Evolutionary conservation across 2,888 invertebrate genomes (phyloP), one percentile per base, ranked within the genome.

Genomic region (Phyto melanocephala): DNA sequence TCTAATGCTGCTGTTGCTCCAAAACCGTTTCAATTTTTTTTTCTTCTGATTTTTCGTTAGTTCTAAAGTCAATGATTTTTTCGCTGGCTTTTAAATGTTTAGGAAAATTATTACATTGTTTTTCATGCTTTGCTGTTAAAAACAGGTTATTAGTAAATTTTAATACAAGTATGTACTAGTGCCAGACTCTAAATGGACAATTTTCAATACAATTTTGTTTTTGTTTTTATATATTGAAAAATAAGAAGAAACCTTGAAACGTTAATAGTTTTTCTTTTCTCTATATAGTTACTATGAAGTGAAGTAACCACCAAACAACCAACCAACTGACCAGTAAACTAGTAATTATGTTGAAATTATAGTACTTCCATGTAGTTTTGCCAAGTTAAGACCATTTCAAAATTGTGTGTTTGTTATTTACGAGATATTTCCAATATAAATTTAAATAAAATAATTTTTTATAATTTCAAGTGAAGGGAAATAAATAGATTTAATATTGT

Each of bases 71-170:
- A 58, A 24, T 47, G 76, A 76, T 76, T 77, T n/a, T 42, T 68
- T 50, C 50, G 10, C 42, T 52, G 22, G 35, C 45, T 35, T 70
- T 68, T 40, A 20, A 11, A 20, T 37, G 40, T 35, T 75, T 22
- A 56, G 35, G 68, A 67, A 79, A 82, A 76, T 82, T 76, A 76
- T 76, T 79, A 70, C 40, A 76, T 80, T 79, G 71, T 76, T 77
- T 75, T 79, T 76, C 40, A 5, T 28, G 3, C 4, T 28, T 28
- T 28, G 28, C 28, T 28, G 28, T 28, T 28, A 28, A 67, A 82
- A 82, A 82, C 75, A 79, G 79, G 82, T 82, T 82, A 76, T 67
- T 67, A 71, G 75, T 67, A 67, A 82, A 65, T 79, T 75, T 78
- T 71, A 22, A 65, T 63, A 7, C 8, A 1, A 3, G 28, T n/a